Evolutionary conservation across 2,888 invertebrate genomes (phyloP), one percentile per base, ranked within the genome.

Genomic region (Sphaerophoria taeniata): DNA sequence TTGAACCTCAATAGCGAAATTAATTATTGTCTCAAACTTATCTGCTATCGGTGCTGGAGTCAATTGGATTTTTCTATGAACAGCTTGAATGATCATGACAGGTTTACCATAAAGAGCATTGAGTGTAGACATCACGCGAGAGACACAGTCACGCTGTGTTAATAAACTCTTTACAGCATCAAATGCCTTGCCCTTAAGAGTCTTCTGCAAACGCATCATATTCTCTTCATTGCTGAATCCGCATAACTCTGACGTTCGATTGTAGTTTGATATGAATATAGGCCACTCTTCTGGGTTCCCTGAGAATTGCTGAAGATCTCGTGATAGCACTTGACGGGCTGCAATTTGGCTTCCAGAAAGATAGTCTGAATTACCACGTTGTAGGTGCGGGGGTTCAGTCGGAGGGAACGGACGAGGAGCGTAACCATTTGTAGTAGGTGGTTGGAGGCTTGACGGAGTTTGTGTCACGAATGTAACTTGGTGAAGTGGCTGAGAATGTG

Each of bases 171-270:
- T 24, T 24, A 24, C 24, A 24, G 24, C 24, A 24, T 24, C 24
- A 24, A 24, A 24, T 24, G 24, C 24, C 24, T 24, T 24, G 24
- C 24, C 24, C 24, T 24, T 24, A 24, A 24, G 24, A 24, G 24
- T 24, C 1, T 1, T 24, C 24, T 24, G 24, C 24, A 24, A 24
- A 24, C 24, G 24, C 24, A 24, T 49, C 51, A 82, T 55, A 51
- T 83, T 74, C 53, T 83, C 60, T 33, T 78, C 74, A 49, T 83
- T 47, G 16, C 9, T 65, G 31, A 69, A 84, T 16, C 75, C 71
- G 34, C 65, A 84, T n/a, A 84, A 24, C n/a, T 71, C 58, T 2
- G 47, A 58, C 6, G 49, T 47, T 12, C 47, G 45, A 47, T 47
- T 7, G n/a, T 58, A 58, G 31, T 71, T 70, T 2, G 36, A 39